Evolutionary conservation across 2,888 invertebrate species (phyloP).

Genomic region (Pelosia muscerda): DNA sequence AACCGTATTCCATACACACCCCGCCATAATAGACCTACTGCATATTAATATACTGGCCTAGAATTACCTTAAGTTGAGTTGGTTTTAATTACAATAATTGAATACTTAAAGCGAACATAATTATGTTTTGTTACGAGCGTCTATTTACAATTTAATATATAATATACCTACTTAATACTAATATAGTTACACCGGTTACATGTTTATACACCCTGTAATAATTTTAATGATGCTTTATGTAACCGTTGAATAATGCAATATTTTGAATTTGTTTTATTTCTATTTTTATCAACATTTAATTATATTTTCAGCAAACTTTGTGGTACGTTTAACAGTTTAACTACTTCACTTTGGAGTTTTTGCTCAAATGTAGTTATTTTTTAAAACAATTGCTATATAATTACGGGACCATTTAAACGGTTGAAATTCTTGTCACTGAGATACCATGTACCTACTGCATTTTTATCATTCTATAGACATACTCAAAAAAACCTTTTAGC

Average conservation of each 20-base stretch:
- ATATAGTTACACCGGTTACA: neutral
- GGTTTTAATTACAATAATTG: neutral
- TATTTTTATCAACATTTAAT: neutral
- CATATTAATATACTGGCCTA: neutral
- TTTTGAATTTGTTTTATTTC: neutral
- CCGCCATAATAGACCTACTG: too few species aligned
- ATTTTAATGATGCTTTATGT: neutral
- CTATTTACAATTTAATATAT: neutral
- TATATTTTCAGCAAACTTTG: neutral
- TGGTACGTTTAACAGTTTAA: neutral
- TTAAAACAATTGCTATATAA: too few species aligned
- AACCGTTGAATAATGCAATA: slow-evolving; percentile 1
- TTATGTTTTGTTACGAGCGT: neutral
- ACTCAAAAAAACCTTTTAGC: too few species aligned
- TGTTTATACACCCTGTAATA: neutral
- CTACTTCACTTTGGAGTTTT: neutral
- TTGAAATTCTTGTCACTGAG: too few species aligned
- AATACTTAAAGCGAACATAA: neutral
- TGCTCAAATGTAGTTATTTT: too few species aligned
- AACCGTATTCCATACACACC: too few species aligned
- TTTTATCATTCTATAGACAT: too few species aligned
- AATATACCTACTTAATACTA: neutral
- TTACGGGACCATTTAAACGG: too few species aligned
- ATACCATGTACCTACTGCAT: too few species aligned
- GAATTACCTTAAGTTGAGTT: neutral